These are phyloP conservation scores for Epirrhoe tristata DNA, from an alignment of 2,888 invertebrate genomes.

Conservation along the genomic window DNA sequence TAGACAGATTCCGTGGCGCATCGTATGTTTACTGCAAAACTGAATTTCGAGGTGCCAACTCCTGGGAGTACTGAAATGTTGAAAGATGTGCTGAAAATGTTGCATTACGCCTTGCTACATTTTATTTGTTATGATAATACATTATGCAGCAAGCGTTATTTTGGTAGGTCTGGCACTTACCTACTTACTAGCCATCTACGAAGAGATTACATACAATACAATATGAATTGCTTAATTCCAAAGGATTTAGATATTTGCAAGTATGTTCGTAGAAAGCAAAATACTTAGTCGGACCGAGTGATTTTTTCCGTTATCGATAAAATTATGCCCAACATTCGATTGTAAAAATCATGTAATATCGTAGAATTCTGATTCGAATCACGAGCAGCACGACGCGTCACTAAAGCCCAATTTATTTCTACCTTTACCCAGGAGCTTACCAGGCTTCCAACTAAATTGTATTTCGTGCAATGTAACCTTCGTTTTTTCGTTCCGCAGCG, in stretches of 20 bases:
- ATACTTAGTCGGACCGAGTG: too few relatives aligned
- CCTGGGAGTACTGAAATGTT: conserved; percentile 27
- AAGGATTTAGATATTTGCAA: too few relatives aligned
- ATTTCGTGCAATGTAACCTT: conserved; percentile 23
- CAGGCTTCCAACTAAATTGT: conserved; percentile 33
- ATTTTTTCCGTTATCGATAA: background rate
- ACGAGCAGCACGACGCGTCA: conserved; percentile 20
- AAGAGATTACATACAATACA: background rate
- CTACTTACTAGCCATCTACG: too few relatives aligned
- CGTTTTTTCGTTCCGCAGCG: conserved; percentile 26
- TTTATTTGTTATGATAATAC: conserved; percentile 10
- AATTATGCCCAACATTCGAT: background rate
- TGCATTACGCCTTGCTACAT: conserved; percentile 8
- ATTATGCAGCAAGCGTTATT: too few relatives aligned
- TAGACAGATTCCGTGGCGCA: conserved; percentile 47
- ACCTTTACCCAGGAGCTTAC: conserved; percentile 30
- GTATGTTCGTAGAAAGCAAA: too few relatives aligned
- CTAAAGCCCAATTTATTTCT: conserved; percentile 29
- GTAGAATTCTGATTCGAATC: conserved; percentile 28
- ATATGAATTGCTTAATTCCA: background rate
- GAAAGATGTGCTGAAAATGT: conserved; percentile 25
- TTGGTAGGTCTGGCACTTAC: too few relatives aligned
- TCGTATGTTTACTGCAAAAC: conserved; percentile 48
- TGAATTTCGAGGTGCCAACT: conserved; percentile 45
- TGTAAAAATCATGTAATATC: conserved; percentile 11